Evolutionary conservation across 2,888 invertebrate genomes (phyloP).

Genomic region (Thymelicus acteon): DNA sequence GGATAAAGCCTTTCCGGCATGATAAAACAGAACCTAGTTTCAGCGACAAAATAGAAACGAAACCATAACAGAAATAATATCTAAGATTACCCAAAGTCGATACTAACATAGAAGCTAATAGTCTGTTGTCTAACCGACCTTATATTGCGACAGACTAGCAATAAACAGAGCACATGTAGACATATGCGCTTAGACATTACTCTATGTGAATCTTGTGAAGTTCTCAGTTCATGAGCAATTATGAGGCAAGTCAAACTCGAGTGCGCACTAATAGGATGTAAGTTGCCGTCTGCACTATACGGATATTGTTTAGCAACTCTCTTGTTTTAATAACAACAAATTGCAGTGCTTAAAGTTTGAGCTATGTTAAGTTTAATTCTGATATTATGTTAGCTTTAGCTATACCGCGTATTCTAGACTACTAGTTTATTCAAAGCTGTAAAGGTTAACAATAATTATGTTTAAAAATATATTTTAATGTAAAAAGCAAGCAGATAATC

Average conservation of each 20-base stretch:
- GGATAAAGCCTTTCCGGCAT: no score
- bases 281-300: constrained; percentile 7
- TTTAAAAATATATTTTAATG: no score
- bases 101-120: not conserved
- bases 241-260: constrained; percentile 26
- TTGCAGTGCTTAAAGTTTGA: constrained; percentile 3
- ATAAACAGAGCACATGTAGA: constrained; percentile 6
- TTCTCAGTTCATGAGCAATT: constrained; percentile 24
- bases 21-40: no score
- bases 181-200: constrained; percentile 1
- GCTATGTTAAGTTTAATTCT: not conserved
- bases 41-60: no score
- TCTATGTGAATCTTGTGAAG: not conserved
- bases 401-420: no score
- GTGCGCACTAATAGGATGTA: constrained; percentile 21
- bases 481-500: no score
- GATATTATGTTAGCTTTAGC: no score
- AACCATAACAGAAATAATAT: no score
- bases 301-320: constrained; percentile 2
- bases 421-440: no score
- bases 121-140: not conserved
- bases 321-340: not conserved
- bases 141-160: constrained; percentile 2
- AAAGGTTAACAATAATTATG: no score
- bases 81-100: no score